phyloP scores from a whole-genome alignment of 2,888 invertebrate species.

The Dendrolimus houi region DNA sequence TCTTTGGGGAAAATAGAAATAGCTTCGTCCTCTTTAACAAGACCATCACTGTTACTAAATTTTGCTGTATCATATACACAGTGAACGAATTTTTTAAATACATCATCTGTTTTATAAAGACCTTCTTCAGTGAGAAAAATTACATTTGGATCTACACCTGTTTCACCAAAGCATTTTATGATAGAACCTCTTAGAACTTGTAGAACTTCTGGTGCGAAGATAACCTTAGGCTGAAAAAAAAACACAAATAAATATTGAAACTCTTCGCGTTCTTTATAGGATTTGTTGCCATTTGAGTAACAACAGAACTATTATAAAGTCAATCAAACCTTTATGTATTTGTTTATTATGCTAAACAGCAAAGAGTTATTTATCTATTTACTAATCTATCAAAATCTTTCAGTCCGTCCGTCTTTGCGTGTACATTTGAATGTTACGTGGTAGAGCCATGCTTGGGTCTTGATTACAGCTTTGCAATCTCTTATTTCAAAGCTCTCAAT shows the following conservation, averaged over 20 bases:
- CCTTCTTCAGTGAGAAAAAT: conserved; percentile 27
- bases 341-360: too few relatives aligned
- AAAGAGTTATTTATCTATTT: too few relatives aligned
- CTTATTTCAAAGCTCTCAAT: too few relatives aligned
- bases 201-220: neutral
- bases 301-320: too few relatives aligned
- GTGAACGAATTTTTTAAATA: conserved; percentile 38
- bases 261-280: too few relatives aligned
- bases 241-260: neutral
- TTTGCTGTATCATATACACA: conserved; percentile 42
- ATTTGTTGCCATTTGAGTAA: too few relatives aligned
- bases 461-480: too few relatives aligned
- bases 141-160: conserved; percentile 13
- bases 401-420: too few relatives aligned
- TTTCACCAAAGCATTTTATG: conserved; percentile 11
- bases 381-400: too few relatives aligned
- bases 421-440: too few relatives aligned
- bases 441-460: too few relatives aligned
- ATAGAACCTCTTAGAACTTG: neutral
- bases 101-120: conserved; percentile 27
- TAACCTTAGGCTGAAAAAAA: neutral
- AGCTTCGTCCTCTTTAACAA: conserved; percentile 34
- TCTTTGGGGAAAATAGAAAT: conserved; percentile 27
- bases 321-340: too few relatives aligned
- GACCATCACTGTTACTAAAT: conserved; percentile 24